Conservation (phyloP, 2,888 invertebrate genomes). For the Caenorhabditis sp. region DNA sequence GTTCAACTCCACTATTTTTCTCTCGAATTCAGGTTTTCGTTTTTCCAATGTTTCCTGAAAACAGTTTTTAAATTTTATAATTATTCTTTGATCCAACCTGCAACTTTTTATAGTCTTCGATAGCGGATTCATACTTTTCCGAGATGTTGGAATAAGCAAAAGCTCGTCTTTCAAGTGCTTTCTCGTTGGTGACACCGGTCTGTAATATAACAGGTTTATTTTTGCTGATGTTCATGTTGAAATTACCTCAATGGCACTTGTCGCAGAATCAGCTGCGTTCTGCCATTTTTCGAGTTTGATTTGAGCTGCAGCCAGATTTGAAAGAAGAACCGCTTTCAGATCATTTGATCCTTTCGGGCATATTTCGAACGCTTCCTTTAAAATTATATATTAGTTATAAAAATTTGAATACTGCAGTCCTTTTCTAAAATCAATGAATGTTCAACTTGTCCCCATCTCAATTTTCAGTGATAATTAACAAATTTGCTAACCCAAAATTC, state of each 20-base stretch:
- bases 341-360: constrained; percentile 18
- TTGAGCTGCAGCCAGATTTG: constrained; percentile 54
- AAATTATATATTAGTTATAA: neutral
- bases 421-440: too few relatives aligned
- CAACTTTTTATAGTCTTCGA: constrained; percentile 50
- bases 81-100: constrained; percentile 27
- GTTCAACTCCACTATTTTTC: constrained; percentile 34
- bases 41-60: neutral
- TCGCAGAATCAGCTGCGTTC: constrained; percentile 42
- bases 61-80: too few relatives aligned
- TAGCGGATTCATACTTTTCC: constrained; percentile 41
- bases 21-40: constrained; percentile 16
- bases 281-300: constrained; percentile 54
- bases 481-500: too few relatives aligned
- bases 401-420: too few relatives aligned
- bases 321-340: constrained; percentile 22
- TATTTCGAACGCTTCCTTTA: constrained; percentile 30
- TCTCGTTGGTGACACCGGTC: constrained; percentile 36
- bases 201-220: constrained; percentile 9
- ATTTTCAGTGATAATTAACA: too few relatives aligned
- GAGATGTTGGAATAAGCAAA: constrained; percentile 43
- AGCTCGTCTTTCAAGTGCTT: constrained; percentile 50
- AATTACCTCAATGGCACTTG: constrained; percentile 42
- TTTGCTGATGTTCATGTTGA: neutral
- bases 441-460: too few relatives aligned